phyloP scores from a whole-genome alignment of 2,113 vertebrate species.

The Petaurus breviceps region DNA sequence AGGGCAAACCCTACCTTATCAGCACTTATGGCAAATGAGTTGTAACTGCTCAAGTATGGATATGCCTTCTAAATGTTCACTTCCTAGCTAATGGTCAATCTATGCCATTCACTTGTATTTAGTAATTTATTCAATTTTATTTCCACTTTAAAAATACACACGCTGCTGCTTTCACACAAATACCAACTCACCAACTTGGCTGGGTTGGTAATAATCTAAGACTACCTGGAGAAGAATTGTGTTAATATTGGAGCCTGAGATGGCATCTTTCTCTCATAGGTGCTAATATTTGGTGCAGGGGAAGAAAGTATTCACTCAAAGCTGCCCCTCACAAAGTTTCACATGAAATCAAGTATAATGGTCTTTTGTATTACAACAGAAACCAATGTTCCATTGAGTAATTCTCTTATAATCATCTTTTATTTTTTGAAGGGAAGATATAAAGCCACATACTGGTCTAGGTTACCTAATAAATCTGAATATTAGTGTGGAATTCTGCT shows the following conservation, averaged over 20 bases:
- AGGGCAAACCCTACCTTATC: slow-evolving; percentile 61
- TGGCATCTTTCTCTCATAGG: background rate
- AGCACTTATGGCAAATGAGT: slow-evolving; percentile 61
- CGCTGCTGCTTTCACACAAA: slow-evolving; percentile 56
- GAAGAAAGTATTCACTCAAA: background rate
- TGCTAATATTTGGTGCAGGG: background rate
- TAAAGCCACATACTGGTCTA: slow-evolving; percentile 14
- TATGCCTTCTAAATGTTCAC: slow-evolving; percentile 50
- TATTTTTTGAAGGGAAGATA: slow-evolving; percentile 49
- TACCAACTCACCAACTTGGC: background rate
- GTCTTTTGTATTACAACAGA: slow-evolving; percentile 40
- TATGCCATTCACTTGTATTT: slow-evolving; percentile 35
- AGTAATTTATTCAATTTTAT: slow-evolving; percentile 21
- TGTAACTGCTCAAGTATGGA: slow-evolving; percentile 38
- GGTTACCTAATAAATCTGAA: slow-evolving; percentile 58
- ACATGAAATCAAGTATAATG: slow-evolving; percentile 23
- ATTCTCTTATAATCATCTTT: slow-evolving; percentile 58
- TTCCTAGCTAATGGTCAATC: slow-evolving; percentile 52
- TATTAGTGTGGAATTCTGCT: slow-evolving; percentile 26
- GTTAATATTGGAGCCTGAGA: slow-evolving; percentile 25
- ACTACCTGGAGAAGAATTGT: background rate
- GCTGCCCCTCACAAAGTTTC: slow-evolving; percentile 10
- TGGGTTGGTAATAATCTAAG: slow-evolving; percentile 3
- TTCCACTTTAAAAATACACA: slow-evolving; percentile 28
- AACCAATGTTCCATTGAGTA: slow-evolving; percentile 47